Base-by-base conservation (phyloP, 2,888 invertebrate genomes). In the Eilema depressum region DNA sequence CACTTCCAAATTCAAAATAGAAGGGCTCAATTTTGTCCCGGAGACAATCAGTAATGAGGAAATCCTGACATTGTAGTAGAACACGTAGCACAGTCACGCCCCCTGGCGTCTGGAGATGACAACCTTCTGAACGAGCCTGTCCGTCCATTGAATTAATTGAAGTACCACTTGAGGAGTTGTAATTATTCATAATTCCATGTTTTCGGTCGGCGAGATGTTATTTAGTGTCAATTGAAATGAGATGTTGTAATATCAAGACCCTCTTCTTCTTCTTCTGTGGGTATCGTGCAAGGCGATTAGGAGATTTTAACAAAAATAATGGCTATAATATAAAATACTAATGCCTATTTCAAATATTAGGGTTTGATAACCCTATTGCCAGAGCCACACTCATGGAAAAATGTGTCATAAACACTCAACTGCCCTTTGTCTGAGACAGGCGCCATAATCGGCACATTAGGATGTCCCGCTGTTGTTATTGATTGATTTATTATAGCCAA, bases 1-100 rank as follows among this genome's bases (percentile, higher is more conserved):
- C 3, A 37, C 28, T 25, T 68, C 33, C 1, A 57, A 63, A 63
- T 68, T 20, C 41, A 25, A 20, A 56, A 17, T 37, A 37, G 65
- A 76, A 72, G 68, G 62, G 47, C 67, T 72, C 65, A 63, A 66
- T 67, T 68, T 64, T 68, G 68, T 23, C 68, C 76, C 74, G 82
- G 82, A 81, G 30, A 74, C 78, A 83, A 81, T 83, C 79, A 76
- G 83, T 75, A 80, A 78, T 81, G 70, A 81, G 76, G 70, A 81
- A 71, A 66, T 83, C 76, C 73, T 71, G 63, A 70, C 70, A 78
- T 69, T 25, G 73, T 60, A 71, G 68, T 65, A 68, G 47, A 71
- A 25, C 66, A 69, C 61, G 66, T 61, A 65, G 68, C 69, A 63
- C 68, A 68, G 83, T 81, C 83, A 83, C 82, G 75, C 81, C 26